These are phyloP conservation scores for Dasypus novemcinctus DNA, from an alignment of 2,113 vertebrate species.

Conservation along the genomic window DNA sequence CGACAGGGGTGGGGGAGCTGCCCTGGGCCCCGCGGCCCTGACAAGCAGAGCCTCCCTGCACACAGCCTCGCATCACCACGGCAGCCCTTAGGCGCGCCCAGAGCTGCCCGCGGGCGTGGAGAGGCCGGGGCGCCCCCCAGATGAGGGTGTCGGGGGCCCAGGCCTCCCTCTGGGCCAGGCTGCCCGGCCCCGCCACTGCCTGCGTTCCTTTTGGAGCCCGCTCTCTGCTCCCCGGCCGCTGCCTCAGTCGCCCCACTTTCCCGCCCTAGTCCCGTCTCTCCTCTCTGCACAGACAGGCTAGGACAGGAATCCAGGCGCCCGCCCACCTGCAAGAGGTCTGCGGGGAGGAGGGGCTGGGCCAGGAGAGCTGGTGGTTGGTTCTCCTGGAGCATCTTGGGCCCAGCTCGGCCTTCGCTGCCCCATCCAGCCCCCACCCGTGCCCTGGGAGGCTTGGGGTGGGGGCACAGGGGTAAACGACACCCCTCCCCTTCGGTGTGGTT, in stretches of 20 bases:
- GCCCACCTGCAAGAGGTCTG: neutral
- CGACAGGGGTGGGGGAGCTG: neutral
- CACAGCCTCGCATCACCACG: accelerated
- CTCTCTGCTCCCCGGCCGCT: neutral
- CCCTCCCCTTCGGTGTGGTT: neutral
- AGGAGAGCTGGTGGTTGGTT: neutral
- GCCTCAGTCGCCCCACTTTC: neutral
- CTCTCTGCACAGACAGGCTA: slow-evolving; percentile 6
- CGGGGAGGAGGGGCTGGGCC: neutral
- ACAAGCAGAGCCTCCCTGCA: neutral
- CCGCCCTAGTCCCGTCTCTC: neutral
- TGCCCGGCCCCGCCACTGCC: neutral
- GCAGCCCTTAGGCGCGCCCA: neutral
- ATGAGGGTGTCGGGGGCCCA: neutral
- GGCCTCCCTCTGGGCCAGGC: neutral
- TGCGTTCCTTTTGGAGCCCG: neutral
- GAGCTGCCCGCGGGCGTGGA: neutral
- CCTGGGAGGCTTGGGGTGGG: neutral
- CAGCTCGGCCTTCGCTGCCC: neutral
- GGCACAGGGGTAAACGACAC: neutral
- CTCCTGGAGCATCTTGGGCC: accelerated
- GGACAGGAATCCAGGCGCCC: slow-evolving; percentile 34
- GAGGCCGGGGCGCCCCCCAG: neutral
- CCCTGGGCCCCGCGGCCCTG: neutral
- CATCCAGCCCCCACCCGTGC: neutral